Evolutionary conservation across 2,888 invertebrate species (phyloP).

Genomic region (Lamellibrachia satsuma): DNA sequence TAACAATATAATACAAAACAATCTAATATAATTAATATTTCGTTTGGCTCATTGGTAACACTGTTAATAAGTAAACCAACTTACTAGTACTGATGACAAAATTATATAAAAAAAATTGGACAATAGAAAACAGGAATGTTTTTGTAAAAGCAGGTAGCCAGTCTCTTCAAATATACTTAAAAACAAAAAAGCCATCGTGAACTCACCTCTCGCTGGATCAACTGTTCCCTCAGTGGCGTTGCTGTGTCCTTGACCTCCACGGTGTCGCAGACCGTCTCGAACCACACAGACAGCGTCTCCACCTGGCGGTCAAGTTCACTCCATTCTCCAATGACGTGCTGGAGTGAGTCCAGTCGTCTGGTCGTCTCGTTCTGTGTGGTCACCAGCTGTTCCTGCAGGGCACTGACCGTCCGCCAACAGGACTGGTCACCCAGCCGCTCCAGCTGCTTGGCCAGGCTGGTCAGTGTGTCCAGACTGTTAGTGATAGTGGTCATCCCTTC

Average conservation of each 20-base stretch:
- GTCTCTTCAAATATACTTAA: not conserved
- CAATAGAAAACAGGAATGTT: too few relatives aligned
- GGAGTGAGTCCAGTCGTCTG: slow-evolving; percentile 55
- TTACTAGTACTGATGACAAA: not conserved
- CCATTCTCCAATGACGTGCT: slow-evolving; percentile 94
- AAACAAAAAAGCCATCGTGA: not conserved
- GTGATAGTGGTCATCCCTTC: not conserved
- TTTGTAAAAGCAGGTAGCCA: too few relatives aligned
- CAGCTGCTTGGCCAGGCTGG: not conserved
- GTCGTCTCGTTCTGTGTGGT: not conserved
- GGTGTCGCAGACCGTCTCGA: slow-evolving; percentile 77
- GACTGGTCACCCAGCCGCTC: not conserved
- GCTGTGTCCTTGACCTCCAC: slow-evolving; percentile 28
- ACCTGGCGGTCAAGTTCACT: slow-evolving; percentile 94
- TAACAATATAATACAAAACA: not conserved
- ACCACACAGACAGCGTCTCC: slow-evolving; percentile 87
- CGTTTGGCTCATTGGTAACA: not conserved
- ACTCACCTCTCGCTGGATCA: slow-evolving; percentile 51
- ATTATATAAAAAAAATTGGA: too few relatives aligned
- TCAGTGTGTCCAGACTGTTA: slow-evolving; percentile 73
- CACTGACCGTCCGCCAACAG: not conserved
- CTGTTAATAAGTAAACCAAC: not conserved
- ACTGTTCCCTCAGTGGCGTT: slow-evolving; percentile 50
- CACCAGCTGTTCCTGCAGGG: not conserved
- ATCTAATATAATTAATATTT: not conserved